Evolutionary conservation across 2,888 invertebrate species (phyloP).

Genomic region (Acrocyrtus sp.): DNA sequence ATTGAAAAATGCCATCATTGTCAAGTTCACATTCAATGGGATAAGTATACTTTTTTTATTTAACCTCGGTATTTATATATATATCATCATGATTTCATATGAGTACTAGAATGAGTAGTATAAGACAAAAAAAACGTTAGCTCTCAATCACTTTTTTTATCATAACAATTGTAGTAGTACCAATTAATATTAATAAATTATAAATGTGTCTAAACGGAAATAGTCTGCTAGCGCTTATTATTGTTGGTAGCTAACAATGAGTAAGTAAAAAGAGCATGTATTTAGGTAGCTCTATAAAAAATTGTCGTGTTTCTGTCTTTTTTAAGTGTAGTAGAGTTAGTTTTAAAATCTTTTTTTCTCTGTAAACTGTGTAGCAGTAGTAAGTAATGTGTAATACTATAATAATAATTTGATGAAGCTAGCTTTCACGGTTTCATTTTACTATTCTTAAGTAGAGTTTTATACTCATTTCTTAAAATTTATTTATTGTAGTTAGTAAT

Average conservation of each 20-base stretch:
- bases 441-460: neutral
- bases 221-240: neutral
- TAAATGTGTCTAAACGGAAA: slow-evolving; percentile 41
- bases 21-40: slow-evolving; percentile 13
- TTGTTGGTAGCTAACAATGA: neutral
- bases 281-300: no score
- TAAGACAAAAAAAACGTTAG: neutral
- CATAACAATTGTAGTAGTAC: slow-evolving; percentile 31
- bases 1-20: slow-evolving; percentile 48
- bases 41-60: slow-evolving; percentile 1
- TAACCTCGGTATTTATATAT: neutral
- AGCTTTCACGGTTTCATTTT: neutral
- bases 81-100: neutral
- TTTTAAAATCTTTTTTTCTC: neutral
- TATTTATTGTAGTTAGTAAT: slow-evolving; percentile 18
- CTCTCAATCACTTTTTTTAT: neutral
- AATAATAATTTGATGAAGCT: neutral
- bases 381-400: no score
- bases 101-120: neutral
- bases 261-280: neutral
- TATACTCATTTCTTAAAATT: no score
- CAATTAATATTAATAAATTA: slow-evolving; percentile 26
- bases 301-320: neutral
- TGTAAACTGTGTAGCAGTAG: no score
- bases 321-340: neutral